Conservation (phyloP, 2,888 invertebrate species). For the Seira sanloemensis region DNA sequence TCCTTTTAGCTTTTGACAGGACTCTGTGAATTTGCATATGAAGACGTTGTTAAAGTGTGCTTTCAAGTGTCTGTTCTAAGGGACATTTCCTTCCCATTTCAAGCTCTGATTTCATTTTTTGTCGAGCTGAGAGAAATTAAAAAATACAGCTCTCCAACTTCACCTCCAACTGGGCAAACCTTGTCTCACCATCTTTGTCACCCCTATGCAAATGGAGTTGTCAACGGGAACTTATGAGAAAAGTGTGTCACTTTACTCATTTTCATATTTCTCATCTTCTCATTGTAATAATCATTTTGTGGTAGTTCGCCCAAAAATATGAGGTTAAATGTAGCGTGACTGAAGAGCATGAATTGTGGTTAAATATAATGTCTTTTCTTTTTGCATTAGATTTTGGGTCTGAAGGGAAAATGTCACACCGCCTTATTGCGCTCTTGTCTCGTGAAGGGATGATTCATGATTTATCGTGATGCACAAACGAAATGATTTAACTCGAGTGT, state of each 20-base stretch:
- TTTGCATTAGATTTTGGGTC: neutral
- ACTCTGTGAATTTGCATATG: conserved; percentile 26
- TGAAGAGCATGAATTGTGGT: conserved; percentile 32
- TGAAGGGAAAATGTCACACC: neutral
- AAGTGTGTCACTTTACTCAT: conserved; percentile 49
- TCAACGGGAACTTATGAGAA: neutral
- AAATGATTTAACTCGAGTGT: neutral
- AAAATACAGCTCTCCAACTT: neutral
- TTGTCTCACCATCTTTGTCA: neutral
- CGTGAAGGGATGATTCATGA: neutral
- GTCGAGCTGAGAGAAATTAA: neutral
- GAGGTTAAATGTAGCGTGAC: conserved; percentile 39
- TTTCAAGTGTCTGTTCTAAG: neutral
- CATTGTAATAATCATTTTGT: conserved; percentile 15
- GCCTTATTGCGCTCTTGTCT: neutral
- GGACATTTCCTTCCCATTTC: conserved; percentile 42
- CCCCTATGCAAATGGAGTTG: neutral
- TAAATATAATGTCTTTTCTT: neutral
- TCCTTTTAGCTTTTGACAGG: neutral
- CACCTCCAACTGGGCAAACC: neutral
- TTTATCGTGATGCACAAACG: too few relatives aligned
- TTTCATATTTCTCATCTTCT: neutral
- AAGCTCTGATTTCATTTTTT: conserved; percentile 54
- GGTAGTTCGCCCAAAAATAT: conserved; percentile 43
- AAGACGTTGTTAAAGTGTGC: conserved; percentile 24